Percentiles rank a stretch among this genome's conserved stretches.
Evolutionary conservation across 2,113 vertebrate genomes (phyloP).

Genomic region (Polypterus bichir): DNA sequence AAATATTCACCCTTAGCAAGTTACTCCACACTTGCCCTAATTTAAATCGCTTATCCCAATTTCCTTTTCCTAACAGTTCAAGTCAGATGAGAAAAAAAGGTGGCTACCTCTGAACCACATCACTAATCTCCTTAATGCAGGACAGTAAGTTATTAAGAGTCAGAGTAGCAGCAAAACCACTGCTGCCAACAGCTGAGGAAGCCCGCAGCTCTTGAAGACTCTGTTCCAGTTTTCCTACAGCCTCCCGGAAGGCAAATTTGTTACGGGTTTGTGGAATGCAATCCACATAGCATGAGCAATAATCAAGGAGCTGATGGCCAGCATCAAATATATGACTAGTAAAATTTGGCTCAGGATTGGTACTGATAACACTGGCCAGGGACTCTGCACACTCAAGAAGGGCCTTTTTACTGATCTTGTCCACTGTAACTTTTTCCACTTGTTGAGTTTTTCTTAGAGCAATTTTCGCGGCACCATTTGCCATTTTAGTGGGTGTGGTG

Average conservation of each 20-base stretch:
- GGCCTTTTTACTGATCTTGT: slow-evolving; percentile 82
- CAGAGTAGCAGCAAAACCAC: slow-evolving; percentile 57
- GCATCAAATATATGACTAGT: slow-evolving; percentile 90
- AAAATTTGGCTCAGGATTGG: slow-evolving; percentile 60
- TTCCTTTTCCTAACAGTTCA: slow-evolving; percentile 51
- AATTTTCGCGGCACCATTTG: slow-evolving; percentile 70
- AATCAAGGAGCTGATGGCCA: slow-evolving; percentile 89
- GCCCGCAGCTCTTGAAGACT: slow-evolving; percentile 92
- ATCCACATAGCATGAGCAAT: slow-evolving; percentile 96
- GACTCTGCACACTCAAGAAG: slow-evolving; percentile 81
- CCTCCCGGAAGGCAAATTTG: slow-evolving; percentile 96
- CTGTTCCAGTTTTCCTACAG: slow-evolving; percentile 89
- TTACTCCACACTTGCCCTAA: no score
- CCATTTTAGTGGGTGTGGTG: slow-evolving; percentile 65
- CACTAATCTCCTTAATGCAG: slow-evolving; percentile 93
- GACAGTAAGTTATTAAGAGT: slow-evolving; percentile 87
- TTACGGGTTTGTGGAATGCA: slow-evolving; percentile 93
- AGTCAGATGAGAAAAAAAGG: slow-evolving; percentile 40
- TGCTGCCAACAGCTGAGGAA: slow-evolving; percentile 58
- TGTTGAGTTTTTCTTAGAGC: slow-evolving; percentile 72
- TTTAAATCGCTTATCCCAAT: slow-evolving; percentile 35
- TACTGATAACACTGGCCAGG: slow-evolving; percentile 67
- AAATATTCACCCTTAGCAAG: slow-evolving; percentile 21
- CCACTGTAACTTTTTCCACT: slow-evolving; percentile 64
- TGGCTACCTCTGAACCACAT: slow-evolving; percentile 97